Base-by-base conservation (phyloP, 2,888 invertebrate species). In the Osedax frankpressi region DNA sequence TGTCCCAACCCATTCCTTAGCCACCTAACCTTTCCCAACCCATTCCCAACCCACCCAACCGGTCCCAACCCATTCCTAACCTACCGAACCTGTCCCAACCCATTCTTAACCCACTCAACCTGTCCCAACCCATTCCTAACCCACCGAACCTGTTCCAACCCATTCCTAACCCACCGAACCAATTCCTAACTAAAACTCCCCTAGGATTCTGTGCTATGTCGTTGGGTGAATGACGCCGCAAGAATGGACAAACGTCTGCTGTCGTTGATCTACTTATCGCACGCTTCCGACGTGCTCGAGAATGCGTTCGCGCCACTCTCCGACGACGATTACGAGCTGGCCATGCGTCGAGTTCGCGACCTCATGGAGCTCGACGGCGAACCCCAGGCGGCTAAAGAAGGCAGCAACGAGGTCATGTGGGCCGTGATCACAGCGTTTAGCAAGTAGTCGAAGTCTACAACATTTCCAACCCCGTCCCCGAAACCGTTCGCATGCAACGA, bases 301-400 rank as follows among this genome's bases (percentile, higher is more conserved):
- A 99, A 99, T 86, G 98, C 98, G 73, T 98, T 99, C 86, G 94
- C 95, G 27, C 95, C 97, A 1, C 88, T 99, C 14, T 94, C 94
- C 81, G 87, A 87, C 78, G 95, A 96, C 82, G 96, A 96, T 86
- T 97, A 97, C 84, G 96, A 97, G 86, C 87, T 97, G 79, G 98
- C 97, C 75, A 97, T 96, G 90, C 92, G 94, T 81, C 90, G 98
- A 82, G 94, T 98, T 71, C 89, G 97, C 79, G 92, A 94, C 81
- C 88, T 99, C 70, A 88, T 98, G 79, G 97, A 98, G 85, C 88
- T 97, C 80, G 96, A 98, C 86, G 93, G 94, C 86, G 97, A 99
- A 85, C 90, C 91, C 69, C 97, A 98, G 86, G 90, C 93, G 78
- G 90, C 91, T 86, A 94, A 96, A 86, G 83, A 84, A 62, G 82